Percentiles rank a stretch among this genome's conserved stretches.
These are phyloP conservation scores for Ecdyonurus torrentis DNA, from an alignment of 2,888 invertebrate genomes.

Conservation along the genomic window DNA sequence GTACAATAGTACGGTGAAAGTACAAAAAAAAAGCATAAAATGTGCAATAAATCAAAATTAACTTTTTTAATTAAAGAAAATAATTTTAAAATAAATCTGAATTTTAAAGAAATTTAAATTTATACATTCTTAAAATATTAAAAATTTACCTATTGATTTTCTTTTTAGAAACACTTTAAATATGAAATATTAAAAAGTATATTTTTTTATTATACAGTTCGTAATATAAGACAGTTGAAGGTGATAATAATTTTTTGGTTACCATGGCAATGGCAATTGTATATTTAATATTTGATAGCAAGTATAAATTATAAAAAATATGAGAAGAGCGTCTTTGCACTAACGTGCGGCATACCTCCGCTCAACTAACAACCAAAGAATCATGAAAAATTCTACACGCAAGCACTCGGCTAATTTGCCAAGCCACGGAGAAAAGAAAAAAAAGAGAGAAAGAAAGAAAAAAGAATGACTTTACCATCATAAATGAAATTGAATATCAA, in stretches of 20 bases:
- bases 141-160: no score
- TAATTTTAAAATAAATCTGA: no score
- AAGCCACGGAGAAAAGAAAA: background rate
- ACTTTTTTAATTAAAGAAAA: no score
- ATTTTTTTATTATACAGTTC: no score
- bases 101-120: no score
- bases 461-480: background rate
- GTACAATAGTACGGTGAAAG: no score
- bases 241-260: conserved; percentile 1
- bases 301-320: background rate
- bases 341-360: background rate
- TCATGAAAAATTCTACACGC: background rate
- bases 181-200: no score
- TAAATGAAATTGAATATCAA: background rate
- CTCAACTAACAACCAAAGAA: background rate
- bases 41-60: no score
- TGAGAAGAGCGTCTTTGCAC: no score
- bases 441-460: background rate
- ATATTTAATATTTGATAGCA: background rate
- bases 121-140: no score
- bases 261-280: background rate
- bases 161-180: no score
- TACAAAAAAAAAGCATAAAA: no score
- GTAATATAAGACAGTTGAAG: background rate
- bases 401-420: background rate